A percentile compares a stretch with the other conserved stretches of the same genome.
Evolutionary conservation across 2,797 vertebrate species (phyloP).

Genomic region (Hippocampus kuda): DNA sequence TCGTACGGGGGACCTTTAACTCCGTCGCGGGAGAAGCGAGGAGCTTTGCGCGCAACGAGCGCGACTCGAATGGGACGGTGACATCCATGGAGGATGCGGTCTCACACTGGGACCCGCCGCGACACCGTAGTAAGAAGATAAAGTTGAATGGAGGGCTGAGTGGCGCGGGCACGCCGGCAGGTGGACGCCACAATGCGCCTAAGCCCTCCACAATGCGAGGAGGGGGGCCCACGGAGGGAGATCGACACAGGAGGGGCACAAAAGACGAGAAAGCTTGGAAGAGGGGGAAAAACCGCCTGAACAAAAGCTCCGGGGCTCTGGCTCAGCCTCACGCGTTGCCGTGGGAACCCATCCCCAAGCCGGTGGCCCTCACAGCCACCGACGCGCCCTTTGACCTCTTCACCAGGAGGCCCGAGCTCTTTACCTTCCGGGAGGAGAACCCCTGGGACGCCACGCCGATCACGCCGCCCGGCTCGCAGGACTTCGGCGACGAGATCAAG

Average conservation of each 20-base stretch:
- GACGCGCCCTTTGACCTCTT: slow-evolving; percentile 65
- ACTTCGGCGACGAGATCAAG: slow-evolving; percentile 71
- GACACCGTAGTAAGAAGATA: slow-evolving; percentile 57
- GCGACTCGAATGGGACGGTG: slow-evolving; percentile 42
- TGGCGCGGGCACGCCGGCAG: slow-evolving; percentile 60
- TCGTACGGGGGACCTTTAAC: slow-evolving; percentile 37
- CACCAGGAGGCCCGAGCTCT: slow-evolving; percentile 59
- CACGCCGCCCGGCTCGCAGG: slow-evolving; percentile 66
- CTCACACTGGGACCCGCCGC: slow-evolving; percentile 49
- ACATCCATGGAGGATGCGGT: slow-evolving; percentile 39
- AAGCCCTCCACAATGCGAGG: slow-evolving; percentile 53
- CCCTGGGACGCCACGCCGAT: slow-evolving; percentile 71
- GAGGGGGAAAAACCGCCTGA: slow-evolving; percentile 49
- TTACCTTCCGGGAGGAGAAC: slow-evolving; percentile 66
- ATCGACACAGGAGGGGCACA: slow-evolving; percentile 64
- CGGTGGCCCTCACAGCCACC: slow-evolving; percentile 66
- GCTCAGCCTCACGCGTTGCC: slow-evolving; percentile 46
- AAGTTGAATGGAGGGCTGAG: slow-evolving; percentile 60
- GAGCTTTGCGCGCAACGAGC: slow-evolving; percentile 44
- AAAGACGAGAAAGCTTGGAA: slow-evolving; percentile 64
- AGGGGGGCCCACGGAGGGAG: slow-evolving; percentile 46
- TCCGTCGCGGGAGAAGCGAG: slow-evolving; percentile 39
- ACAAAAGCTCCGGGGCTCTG: slow-evolving; percentile 43
- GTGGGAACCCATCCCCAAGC: slow-evolving; percentile 65
- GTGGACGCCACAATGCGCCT: slow-evolving; percentile 59